Evolutionary conservation across 2,797 vertebrate genomes (phyloP).

Genomic region (Sebastes paucispinis): DNA sequence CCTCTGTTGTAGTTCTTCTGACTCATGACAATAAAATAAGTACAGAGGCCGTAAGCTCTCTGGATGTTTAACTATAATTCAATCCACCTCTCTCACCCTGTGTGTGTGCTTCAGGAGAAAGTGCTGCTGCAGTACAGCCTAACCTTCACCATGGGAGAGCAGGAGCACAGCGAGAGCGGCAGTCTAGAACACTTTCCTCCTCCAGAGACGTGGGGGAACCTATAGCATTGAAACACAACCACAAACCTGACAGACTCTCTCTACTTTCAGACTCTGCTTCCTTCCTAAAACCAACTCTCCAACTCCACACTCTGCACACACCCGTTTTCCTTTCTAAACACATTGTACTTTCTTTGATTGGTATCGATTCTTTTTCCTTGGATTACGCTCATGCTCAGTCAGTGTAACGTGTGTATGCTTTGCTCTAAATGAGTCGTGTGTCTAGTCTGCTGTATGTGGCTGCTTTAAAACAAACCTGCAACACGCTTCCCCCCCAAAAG

Average conservation of each 20-base stretch:
- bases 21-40: too few species aligned
- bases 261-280: conserved; percentile 51
- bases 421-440: conserved; percentile 36
- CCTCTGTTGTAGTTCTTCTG: too few species aligned
- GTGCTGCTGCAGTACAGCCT: conserved; percentile 94
- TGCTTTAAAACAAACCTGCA: conserved; percentile 42
- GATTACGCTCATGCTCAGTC: conserved; percentile 40
- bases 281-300: conserved; percentile 18
- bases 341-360: conserved; percentile 47
- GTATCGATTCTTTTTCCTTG: conserved; percentile 21
- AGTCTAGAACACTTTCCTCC: conserved; percentile 94
- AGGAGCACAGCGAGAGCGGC: conserved; percentile 91
- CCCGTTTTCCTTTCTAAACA: conserved; percentile 43
- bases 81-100: background rate
- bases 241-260: conserved; percentile 64
- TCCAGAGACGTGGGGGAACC: conserved; percentile 91
- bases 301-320: conserved; percentile 38
- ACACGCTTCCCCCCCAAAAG: background rate
- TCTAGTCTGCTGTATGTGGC: conserved; percentile 59
- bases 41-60: too few species aligned
- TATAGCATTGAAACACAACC: conserved; percentile 80
- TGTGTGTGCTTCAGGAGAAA: conserved; percentile 86
- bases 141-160: conserved; percentile 91
- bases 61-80: background rate
- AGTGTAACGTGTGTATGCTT: conserved; percentile 55